Conservation (phyloP, 2,888 invertebrate genomes). For the Pyrocoelia pectoralis region DNA sequence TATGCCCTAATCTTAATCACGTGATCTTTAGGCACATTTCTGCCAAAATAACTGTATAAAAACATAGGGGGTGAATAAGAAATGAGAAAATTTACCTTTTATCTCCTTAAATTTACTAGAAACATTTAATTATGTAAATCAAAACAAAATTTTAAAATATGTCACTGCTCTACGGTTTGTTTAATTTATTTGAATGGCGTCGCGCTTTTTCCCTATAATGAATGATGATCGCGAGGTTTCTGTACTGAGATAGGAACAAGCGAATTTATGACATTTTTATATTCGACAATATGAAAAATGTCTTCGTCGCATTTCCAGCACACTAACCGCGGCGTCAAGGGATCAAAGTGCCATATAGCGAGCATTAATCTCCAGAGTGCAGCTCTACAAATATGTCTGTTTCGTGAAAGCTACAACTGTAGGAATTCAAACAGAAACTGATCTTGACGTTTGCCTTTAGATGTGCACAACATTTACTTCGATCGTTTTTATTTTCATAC, state of each 20-base stretch:
- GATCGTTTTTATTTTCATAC: too few relatives aligned
- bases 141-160: neutral
- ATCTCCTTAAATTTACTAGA: neutral
- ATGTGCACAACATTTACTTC: too few relatives aligned
- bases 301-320: slow-evolving; percentile 31
- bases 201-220: neutral
- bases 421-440: slow-evolving; percentile 25
- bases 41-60: slow-evolving; percentile 25
- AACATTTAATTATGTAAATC: neutral
- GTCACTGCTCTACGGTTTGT: neutral
- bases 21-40: slow-evolving; percentile 40
- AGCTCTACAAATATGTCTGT: slow-evolving; percentile 31
- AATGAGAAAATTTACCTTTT: neutral
- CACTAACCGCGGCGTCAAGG: slow-evolving; percentile 30
- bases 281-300: slow-evolving; percentile 35
- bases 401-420: slow-evolving; percentile 28
- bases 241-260: neutral
- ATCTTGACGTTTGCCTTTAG: neutral
- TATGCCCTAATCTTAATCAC: slow-evolving; percentile 39
- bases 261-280: neutral
- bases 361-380: slow-evolving; percentile 36
- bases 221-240: neutral
- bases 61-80: slow-evolving; percentile 20
- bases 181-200: neutral
- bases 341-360: slow-evolving; percentile 30